Percentiles rank a stretch among this genome's conserved stretches.
Evolutionary conservation across 2,797 vertebrate genomes (phyloP).

Genomic region (Remorina albescens): DNA sequence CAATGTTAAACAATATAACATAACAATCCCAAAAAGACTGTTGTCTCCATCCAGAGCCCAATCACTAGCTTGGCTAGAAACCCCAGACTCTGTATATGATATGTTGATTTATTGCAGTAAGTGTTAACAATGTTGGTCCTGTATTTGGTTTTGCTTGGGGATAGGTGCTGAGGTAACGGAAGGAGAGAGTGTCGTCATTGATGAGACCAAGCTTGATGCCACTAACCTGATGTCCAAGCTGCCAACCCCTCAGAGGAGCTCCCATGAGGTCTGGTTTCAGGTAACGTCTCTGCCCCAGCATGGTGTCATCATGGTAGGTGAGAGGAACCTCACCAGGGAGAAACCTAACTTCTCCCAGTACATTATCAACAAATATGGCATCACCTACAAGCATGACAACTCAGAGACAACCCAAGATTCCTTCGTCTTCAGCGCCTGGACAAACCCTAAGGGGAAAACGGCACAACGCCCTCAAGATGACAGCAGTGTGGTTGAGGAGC

Average conservation of each 20-base stretch:
- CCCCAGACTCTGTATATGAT: neutral
- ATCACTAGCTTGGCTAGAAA: neutral
- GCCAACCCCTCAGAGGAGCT: slow-evolving; percentile 79
- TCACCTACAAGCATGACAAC: slow-evolving; percentile 90
- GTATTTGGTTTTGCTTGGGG: slow-evolving; percentile 3
- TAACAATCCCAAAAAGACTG: too few species aligned
- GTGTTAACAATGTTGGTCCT: neutral
- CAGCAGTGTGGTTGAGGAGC: slow-evolving; percentile 84
- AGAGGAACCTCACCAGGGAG: slow-evolving; percentile 89
- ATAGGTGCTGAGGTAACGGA: slow-evolving; percentile 88
- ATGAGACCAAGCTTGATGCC: slow-evolving; percentile 88
- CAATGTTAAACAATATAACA: neutral
- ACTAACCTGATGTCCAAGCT: slow-evolving; percentile 90
- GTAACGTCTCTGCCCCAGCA: slow-evolving; percentile 87
- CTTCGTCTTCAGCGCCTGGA: slow-evolving; percentile 89
- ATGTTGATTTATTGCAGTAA: neutral
- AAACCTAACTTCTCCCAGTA: slow-evolving; percentile 93
- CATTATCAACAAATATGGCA: slow-evolving; percentile 89
- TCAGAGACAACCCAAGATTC: slow-evolving; percentile 88
- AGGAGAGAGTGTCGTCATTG: slow-evolving; percentile 88
- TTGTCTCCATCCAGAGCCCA: neutral
- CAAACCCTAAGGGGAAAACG: slow-evolving; percentile 88
- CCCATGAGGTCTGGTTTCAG: slow-evolving; percentile 92
- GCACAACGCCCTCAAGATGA: slow-evolving; percentile 80
- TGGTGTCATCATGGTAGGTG: slow-evolving; percentile 87